Percentiles rank a stretch among this genome's conserved stretches.
Evolutionary conservation across 1,140 invertebrate genomes (phyloP).

Genomic region (Colletes latitarsis): DNA sequence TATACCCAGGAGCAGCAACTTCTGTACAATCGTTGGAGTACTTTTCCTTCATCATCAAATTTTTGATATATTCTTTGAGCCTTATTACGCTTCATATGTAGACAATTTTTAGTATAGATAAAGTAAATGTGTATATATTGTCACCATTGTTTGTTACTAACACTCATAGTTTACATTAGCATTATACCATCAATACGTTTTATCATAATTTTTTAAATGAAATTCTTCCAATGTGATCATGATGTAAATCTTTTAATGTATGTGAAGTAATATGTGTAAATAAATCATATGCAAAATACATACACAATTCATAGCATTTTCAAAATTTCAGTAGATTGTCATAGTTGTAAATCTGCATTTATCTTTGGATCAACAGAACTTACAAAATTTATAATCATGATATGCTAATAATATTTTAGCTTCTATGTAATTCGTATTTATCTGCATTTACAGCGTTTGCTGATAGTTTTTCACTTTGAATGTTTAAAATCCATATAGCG

Average conservation of each 20-base stretch:
- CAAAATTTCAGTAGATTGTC: not conserved
- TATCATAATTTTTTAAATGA: slow-evolving; percentile 14
- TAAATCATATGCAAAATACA: slow-evolving; percentile 7
- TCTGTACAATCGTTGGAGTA: no score
- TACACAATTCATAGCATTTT: not conserved
- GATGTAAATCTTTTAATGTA: slow-evolving; percentile 4
- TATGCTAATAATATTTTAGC: not conserved
- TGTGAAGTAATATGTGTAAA: slow-evolving; percentile 20
- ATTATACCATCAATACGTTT: slow-evolving; percentile 9
- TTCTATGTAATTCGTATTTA: not conserved
- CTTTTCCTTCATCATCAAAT: no score
- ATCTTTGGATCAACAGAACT: not conserved
- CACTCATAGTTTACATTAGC: slow-evolving; percentile 26
- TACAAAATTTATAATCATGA: not conserved
- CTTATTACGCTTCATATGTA: slow-evolving; percentile 33
- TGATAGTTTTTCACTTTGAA: no score
- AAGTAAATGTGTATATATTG: slow-evolving; percentile 34
- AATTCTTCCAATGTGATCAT: slow-evolving; percentile 27
- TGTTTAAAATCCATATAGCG: no score
- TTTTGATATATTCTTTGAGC: no score
- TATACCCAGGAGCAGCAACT: no score
- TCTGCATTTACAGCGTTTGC: no score
- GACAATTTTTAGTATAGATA: slow-evolving; percentile 30
- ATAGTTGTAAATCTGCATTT: slow-evolving; percentile 2
- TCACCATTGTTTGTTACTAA: slow-evolving; percentile 37